These are phyloP conservation scores for Cricetomys ansorgei DNA, from an alignment of 2,113 vertebrate genomes.

Conservation along the genomic window DNA sequence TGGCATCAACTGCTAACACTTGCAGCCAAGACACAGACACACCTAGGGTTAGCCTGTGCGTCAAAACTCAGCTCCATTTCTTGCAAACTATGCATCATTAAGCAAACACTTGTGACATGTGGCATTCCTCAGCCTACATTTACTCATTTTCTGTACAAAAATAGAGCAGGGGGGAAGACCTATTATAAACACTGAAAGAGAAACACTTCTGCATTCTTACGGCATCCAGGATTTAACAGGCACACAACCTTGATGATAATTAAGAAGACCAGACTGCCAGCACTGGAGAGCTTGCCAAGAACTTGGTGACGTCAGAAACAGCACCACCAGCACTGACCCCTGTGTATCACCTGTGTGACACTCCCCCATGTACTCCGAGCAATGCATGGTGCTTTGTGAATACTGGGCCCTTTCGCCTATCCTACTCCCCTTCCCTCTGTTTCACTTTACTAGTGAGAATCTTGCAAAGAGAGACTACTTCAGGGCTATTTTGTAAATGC, in stretches of 20 bases:
- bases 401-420: fast-evolving
- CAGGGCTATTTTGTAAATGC: background rate
- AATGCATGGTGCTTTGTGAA: fast-evolving
- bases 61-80: background rate
- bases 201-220: background rate
- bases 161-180: background rate
- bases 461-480: background rate
- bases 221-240: background rate
- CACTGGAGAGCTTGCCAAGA: background rate
- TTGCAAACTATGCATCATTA: background rate
- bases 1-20: background rate
- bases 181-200: background rate
- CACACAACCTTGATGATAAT: background rate
- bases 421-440: background rate
- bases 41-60: background rate
- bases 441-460: background rate
- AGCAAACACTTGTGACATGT: background rate
- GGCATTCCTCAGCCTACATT: background rate
- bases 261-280: background rate
- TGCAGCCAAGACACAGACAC: background rate
- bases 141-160: background rate
- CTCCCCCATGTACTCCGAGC: no score
- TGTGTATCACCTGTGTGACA: background rate
- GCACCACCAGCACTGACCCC: no score
- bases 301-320: background rate